Conservation (phyloP, 2,113 vertebrate genomes). For the Myiozetetes cayanensis region DNA sequence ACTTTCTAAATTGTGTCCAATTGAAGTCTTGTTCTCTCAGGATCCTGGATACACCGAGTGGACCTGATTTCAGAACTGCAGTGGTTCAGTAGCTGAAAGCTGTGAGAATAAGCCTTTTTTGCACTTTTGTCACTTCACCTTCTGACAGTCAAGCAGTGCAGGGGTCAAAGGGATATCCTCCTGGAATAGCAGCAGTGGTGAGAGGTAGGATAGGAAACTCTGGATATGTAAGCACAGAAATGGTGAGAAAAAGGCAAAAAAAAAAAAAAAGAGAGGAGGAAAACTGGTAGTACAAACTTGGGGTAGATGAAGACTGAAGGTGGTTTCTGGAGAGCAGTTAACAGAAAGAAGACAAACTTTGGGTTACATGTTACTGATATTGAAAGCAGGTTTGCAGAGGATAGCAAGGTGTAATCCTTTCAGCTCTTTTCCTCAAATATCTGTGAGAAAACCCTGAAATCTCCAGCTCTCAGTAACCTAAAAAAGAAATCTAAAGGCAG, state of each 20-base stretch:
- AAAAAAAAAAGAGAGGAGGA: too few relatives aligned
- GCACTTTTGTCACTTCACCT: not conserved
- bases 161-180: not conserved
- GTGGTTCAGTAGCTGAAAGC: not conserved
- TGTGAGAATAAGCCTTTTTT: not conserved
- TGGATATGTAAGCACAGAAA: not conserved
- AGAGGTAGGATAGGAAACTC: not conserved
- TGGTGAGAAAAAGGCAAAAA: not conserved
- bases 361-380: not conserved
- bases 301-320: not conserved
- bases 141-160: not conserved
- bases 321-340: accelerated
- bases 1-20: not conserved
- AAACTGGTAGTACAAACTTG: accelerated
- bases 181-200: not conserved
- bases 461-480: not conserved
- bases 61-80: not conserved
- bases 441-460: not conserved
- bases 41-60: not conserved
- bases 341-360: not conserved
- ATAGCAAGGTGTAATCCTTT: not conserved
- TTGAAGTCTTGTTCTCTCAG: not conserved
- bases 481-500: not conserved
- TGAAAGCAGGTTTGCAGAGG: not conserved
- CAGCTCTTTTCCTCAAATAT: not conserved